Evolutionary conservation across 2,113 vertebrate genomes (phyloP).

Genomic region (Ictalurus furcatus): DNA sequence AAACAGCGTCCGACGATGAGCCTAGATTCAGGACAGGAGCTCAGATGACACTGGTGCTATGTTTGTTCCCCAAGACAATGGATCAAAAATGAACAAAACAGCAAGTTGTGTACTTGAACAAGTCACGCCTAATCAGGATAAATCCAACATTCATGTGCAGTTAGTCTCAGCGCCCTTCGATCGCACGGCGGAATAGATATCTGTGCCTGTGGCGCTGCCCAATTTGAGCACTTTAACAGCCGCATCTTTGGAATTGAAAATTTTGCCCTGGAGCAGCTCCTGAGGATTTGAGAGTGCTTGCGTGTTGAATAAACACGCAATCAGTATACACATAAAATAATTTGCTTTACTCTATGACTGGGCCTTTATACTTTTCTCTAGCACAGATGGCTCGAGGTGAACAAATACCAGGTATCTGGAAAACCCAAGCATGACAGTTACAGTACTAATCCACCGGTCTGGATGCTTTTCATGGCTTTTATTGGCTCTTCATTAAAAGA

Average conservation of each 20-base stretch:
- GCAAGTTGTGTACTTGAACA: slow-evolving; percentile 30
- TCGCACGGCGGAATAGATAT: slow-evolving; percentile 35
- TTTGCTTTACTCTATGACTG: not conserved
- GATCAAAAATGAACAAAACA: slow-evolving; percentile 33
- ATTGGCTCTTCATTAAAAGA: slow-evolving; percentile 4
- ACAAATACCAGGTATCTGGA: not conserved
- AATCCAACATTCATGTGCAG: slow-evolving; percentile 39
- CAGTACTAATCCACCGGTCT: slow-evolving; percentile 7
- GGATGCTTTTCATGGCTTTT: not conserved
- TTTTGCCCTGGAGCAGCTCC: slow-evolving; percentile 19
- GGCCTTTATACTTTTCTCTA: not conserved
- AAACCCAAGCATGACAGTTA: not conserved
- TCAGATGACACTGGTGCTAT: slow-evolving; percentile 10
- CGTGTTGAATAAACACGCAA: not conserved
- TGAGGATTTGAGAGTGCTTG: slow-evolving; percentile 11
- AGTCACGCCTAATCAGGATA: slow-evolving; percentile 45
- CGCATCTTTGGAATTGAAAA: slow-evolving; percentile 40
- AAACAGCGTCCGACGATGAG: slow-evolving; percentile 2
- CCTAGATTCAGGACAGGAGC: not conserved
- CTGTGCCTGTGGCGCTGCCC: slow-evolving; percentile 30
- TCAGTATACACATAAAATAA: not conserved
- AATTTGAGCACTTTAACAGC: slow-evolving; percentile 36
- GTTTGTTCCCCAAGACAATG: slow-evolving; percentile 4
- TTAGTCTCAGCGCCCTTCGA: slow-evolving; percentile 32
- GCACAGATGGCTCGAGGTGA: not conserved